Evolutionary conservation across 64 coral and sea anemone genomes (phyloP).

Genomic region (Orbicella faveolata): DNA sequence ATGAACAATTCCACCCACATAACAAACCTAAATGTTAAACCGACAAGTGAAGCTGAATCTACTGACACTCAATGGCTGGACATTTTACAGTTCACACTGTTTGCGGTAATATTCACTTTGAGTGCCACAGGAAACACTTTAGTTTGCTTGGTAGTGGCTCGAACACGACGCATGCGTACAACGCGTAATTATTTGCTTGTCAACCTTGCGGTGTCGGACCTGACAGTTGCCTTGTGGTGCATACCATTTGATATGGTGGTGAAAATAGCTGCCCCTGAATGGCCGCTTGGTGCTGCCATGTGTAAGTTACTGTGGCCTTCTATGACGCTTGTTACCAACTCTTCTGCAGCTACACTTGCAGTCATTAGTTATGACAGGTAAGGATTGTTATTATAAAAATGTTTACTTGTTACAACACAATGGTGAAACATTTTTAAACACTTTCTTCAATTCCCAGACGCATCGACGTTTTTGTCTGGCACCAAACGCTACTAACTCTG

Average conservation of each 20-base stretch:
- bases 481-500: no score
- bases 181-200: constrained; percentile 83
- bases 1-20: not conserved
- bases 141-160: constrained; percentile 68
- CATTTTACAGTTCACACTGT: constrained; percentile 39
- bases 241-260: constrained; percentile 65
- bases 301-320: constrained; percentile 69
- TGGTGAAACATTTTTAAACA: not conserved
- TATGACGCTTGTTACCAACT: constrained; percentile 66
- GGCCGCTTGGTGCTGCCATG: constrained; percentile 34
- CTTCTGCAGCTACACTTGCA: constrained; percentile 57
- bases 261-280: constrained; percentile 15
- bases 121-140: constrained; percentile 51
- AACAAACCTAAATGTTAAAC: not conserved
- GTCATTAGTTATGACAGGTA: constrained; percentile 66
- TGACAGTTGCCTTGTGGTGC: constrained; percentile 59
- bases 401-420: no score
- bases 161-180: constrained; percentile 66
- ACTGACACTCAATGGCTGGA: constrained; percentile 2
- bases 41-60: not conserved
- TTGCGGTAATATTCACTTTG: constrained; percentile 39
- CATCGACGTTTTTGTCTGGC: no score
- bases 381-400: not conserved
- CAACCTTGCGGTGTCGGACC: constrained; percentile 82
- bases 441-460: not conserved